Conservation (phyloP, 2,888 invertebrate species). For the Microdon myrmicae region DNA sequence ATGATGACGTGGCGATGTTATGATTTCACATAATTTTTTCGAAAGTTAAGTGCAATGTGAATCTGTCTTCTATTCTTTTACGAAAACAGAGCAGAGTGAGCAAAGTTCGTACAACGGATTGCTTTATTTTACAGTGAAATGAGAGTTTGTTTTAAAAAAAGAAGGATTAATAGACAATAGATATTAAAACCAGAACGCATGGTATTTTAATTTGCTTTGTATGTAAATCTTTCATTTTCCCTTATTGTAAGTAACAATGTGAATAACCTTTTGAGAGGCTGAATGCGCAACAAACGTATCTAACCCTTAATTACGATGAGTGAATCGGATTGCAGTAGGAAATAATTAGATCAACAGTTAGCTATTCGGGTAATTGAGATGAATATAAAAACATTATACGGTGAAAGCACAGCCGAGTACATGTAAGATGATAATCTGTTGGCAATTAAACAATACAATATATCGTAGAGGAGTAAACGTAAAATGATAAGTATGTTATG, state of each 20-base stretch:
- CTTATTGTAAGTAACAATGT: slow-evolving; percentile 19
- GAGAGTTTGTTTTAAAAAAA: slow-evolving; percentile 5
- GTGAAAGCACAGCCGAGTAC: no score
- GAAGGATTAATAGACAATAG: slow-evolving; percentile 12
- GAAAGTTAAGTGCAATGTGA: no score
- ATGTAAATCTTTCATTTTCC: slow-evolving; percentile 8
- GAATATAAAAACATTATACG: no score
- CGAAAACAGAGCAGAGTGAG: slow-evolving; percentile 8
- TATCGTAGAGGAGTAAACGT: no score
- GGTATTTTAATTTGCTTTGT: slow-evolving; percentile 38
- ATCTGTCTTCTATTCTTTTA: slow-evolving; percentile 1
- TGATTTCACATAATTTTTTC: slow-evolving; percentile 4
- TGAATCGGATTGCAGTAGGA: slow-evolving; percentile 1
- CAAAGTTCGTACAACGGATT: neutral
- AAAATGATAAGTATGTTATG: no score
- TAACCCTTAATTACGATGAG: neutral
- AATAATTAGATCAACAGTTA: no score
- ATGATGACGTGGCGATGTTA: slow-evolving; percentile 9
- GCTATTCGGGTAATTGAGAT: no score
- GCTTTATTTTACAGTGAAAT: slow-evolving; percentile 15
- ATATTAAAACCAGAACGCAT: slow-evolving; percentile 26
- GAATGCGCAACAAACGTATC: neutral
- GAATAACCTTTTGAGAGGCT: slow-evolving; percentile 23
- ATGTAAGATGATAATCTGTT: no score
- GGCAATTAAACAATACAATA: no score